Evolutionary conservation across 2,797 vertebrate species (phyloP), one percentile per base, ranked within the genome.

Genomic region (Tympanoctomys barrerae): DNA sequence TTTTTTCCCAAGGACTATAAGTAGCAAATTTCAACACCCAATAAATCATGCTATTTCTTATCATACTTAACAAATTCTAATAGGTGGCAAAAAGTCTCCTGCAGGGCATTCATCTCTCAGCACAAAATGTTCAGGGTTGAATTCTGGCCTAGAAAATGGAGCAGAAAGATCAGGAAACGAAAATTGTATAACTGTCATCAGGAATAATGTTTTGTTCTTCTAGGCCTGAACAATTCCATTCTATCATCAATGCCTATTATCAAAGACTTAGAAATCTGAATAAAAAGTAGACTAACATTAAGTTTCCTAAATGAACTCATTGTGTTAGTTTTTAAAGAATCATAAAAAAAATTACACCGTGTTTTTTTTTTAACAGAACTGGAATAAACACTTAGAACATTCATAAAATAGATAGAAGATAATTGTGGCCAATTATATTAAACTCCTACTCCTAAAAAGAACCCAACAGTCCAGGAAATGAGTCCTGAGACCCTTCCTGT

Each of bases 401-500:
- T 98, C 92, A 97, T 33, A 0, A 5, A 89, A 91, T 24, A 46
- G 94, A 96, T 96, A 98, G 95, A 96, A 95, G 92, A 95, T 98
- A 97, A 97, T 92, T 98, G 95, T 98, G 92, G 95, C 96, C 96
- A 96, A 91, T 97, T 95, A 85, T 82, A 86, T 70, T 96, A 68
- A 39, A 97, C 95, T 98, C 96, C 97, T 94, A 95, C 96, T 98
- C 97, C 96, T 96, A 95, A 97, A 97, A 98, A 97, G 98, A 96
- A 96, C 96, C 52, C 93, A 80, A 57, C 13, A 71, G 95, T 97
- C 92, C 97, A 97, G 95, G 83, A 97, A 96, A 97, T 98, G 98
- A 97, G 92, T 98, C 98, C 97, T 87, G 92, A 97, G 57, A 95
- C 95, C 93, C 92, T 97, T 97, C 70, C 97, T 3, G 73, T 94